Evolutionary conservation across 2,888 invertebrate genomes (phyloP).

Genomic region (Cantharis rufa): DNA sequence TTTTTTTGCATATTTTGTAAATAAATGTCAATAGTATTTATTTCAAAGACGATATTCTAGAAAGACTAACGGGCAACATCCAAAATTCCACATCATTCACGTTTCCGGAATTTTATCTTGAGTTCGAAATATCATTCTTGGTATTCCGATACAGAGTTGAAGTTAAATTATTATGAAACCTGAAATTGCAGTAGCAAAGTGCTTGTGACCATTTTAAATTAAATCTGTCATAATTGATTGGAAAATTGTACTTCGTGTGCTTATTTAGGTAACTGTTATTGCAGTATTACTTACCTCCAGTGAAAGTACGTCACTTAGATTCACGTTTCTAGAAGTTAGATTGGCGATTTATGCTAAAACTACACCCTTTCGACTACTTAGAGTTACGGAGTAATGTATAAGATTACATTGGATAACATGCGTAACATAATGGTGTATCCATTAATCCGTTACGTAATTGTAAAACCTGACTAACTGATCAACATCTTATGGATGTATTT

Average conservation of each 20-base stretch:
- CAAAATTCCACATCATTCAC: not conserved
- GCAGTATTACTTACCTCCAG: not conserved
- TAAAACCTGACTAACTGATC: not conserved
- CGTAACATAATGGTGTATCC: not conserved
- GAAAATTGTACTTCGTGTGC: not conserved
- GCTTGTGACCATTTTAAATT: not conserved
- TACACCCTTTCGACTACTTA: not conserved
- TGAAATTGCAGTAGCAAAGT: not conserved
- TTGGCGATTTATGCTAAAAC: not conserved
- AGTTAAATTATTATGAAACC: not conserved
- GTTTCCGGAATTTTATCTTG: not conserved
- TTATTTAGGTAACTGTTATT: not conserved
- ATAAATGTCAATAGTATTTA: not conserved
- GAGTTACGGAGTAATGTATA: not conserved
- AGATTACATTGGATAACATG: not conserved
- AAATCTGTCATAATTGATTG: not conserved
- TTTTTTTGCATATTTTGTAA: not conserved
- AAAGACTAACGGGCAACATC: not conserved
- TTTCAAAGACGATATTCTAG: not conserved
- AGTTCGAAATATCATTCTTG: not conserved
- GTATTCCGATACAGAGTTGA: not conserved
- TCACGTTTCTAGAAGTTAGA: not conserved
- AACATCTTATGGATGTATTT: not conserved
- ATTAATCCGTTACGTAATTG: not conserved
- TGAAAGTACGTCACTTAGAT: not conserved